Evolutionary conservation across 1,140 invertebrate genomes (phyloP).

Genomic region (Reticulitermes speratus): DNA sequence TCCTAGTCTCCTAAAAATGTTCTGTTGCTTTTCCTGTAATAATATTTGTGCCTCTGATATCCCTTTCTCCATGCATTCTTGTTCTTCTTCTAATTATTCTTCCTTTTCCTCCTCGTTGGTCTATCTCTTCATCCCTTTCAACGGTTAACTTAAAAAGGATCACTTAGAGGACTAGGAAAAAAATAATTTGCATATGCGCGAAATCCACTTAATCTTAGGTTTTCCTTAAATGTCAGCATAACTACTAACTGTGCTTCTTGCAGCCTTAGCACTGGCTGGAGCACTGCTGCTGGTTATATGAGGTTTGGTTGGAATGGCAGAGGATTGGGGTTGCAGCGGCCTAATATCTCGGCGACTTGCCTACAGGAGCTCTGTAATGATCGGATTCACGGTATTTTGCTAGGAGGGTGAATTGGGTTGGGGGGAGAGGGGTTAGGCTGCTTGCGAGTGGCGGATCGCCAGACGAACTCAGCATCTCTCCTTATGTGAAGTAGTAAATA

Average conservation of each 20-base stretch:
- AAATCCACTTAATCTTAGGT: neutral
- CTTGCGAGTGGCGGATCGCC: neutral
- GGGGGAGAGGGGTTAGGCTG: neutral
- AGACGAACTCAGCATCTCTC: neutral
- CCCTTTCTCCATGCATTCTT: neutral
- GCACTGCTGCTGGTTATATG: neutral
- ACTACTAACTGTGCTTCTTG: neutral
- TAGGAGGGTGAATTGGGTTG: neutral
- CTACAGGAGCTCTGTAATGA: constrained; percentile 27
- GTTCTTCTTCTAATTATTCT: no score
- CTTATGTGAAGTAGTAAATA: no score
- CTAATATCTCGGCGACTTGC: constrained; percentile 23
- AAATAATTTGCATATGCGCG: neutral
- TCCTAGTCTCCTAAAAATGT: neutral
- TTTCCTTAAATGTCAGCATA: neutral
- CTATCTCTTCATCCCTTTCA: no score
- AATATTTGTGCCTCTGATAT: neutral
- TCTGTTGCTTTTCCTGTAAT: neutral
- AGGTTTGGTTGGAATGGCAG: neutral
- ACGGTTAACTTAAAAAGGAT: no score
- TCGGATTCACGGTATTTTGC: constrained; percentile 31
- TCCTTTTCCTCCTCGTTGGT: no score
- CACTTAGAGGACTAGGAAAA: no score
- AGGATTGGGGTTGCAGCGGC: neutral
- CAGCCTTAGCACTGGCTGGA: neutral